Evolutionary conservation across 2,888 invertebrate species (phyloP), one percentile per base, ranked within the genome.

Genomic region (Cistogaster globosa): DNA sequence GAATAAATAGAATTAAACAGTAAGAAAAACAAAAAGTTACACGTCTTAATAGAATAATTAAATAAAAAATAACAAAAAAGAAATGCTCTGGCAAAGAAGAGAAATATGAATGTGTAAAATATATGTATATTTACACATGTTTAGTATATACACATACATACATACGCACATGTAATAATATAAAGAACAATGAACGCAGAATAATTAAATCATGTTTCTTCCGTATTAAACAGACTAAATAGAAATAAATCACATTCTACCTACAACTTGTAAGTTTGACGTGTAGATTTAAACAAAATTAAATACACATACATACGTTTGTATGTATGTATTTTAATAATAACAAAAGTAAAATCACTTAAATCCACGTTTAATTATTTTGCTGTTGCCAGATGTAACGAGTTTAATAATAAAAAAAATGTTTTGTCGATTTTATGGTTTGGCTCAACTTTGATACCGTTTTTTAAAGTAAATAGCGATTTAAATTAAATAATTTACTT

Each of bases 261-360:
- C n/a, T n/a, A n/a, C 51, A 36, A 63, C 45, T 36, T 65, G 32
- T 63, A 65, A 26, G 38, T 38, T 65, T 26, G 71, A 71, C 45
- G 58, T 65, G 79, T 77, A 42, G 57, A 77, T 68, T 77, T 67
- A 20, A 77, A 77, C 8, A 58, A 67, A 76, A 65, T 45, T 55
- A 63, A 71, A 58, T 58, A 72, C 4, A 26, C 4, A 26, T 26
- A 26, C 26, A 4, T 26, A 26, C 26, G 4, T 26, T 2, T 26
- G 1, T 26, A 26, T 26, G 26, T 22, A 67, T 58, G n/a, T n/a
- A n/a, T n/a, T n/a, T 36, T 55, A 55, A 22, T n/a, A 57, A 57
- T 71, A 63, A 78, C 20, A 68, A 48, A 57, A 79, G 55, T 71
- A 65, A 79, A 79, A 63, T 72, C 18, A 48, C 18, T 72, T 11